phyloP scores from a whole-genome alignment of 2,113 vertebrate genomes.

The Lagopus muta region DNA sequence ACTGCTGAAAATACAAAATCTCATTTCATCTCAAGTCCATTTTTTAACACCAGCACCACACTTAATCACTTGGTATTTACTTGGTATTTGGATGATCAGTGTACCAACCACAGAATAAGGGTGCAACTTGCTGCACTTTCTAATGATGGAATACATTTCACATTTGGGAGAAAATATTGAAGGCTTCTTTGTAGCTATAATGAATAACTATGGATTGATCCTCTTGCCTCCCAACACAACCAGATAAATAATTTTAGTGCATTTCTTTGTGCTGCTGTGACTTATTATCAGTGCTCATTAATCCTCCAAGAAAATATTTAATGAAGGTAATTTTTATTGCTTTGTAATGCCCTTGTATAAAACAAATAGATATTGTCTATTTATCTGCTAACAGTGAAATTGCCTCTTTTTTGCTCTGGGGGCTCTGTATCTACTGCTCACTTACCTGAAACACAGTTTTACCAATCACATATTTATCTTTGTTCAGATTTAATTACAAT shows the following conservation, averaged over 20 bases:
- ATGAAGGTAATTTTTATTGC: conserved; percentile 69
- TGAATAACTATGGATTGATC: conserved; percentile 17
- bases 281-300: conserved; percentile 65
- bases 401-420: conserved; percentile 59
- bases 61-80: accelerated
- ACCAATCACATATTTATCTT: conserved; percentile 52
- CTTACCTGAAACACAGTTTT: conserved; percentile 38
- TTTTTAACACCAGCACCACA: neutral
- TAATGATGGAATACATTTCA: neutral
- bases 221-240: neutral
- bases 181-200: neutral
- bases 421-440: conserved; percentile 30
- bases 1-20: neutral
- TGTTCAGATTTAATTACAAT: conserved; percentile 56
- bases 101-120: neutral
- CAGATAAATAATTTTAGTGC: conserved; percentile 45
- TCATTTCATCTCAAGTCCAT: neutral
- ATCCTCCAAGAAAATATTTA: conserved; percentile 73
- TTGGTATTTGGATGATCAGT: neutral
- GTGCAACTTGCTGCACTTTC: neutral
- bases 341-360: neutral
- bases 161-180: neutral
- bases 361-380: conserved; percentile 28
- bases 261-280: conserved; percentile 37
- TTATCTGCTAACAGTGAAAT: conserved; percentile 66